Evolutionary conservation across 2,797 vertebrate species (phyloP), one percentile per base, ranked within the genome.

Genomic region (Hapalemur alaotrensis): DNA sequence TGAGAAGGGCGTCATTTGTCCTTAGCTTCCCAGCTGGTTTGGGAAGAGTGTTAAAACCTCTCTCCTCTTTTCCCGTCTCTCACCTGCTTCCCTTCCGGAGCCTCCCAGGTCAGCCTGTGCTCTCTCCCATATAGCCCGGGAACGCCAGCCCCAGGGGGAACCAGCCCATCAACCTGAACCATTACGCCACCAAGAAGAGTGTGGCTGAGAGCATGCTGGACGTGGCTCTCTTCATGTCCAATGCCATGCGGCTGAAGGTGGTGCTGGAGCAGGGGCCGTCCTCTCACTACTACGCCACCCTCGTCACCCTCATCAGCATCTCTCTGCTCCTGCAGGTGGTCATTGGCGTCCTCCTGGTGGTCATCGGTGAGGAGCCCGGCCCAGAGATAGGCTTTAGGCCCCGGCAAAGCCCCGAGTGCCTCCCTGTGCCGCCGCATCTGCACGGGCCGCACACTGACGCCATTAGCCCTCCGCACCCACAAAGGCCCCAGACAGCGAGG

Each of bases 161-260:
- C 76, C 97, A 95, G 5, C 97, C 97, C 0, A 98, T 98, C 98
- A 99, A 99, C 97, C 99, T 99, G 98, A 99, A 99, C 97, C 99
- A 99, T 69, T 99, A 99, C 0, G 99, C 99, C 6, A 99, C 99
- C 0, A 99, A 99, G 99, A 99, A 99, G 97, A 99, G 99, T 0
- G 99, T 99, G 65, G 99, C 99, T 0, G 99, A 99, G 97, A 99
- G 99, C 98, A 99, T 99, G 99, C 95, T 99, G 98, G 99, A 99
- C 0, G 98, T 99, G 94, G 99, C 99, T 0, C 98, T 99, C 48
- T 99, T 99, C 98, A 99, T 99, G 99, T 99, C 99, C 0, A 99
- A 99, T 0, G 99, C 99, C 95, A 98, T 99, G 0, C 99, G 99
- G 98, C 99, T 99, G 98, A 99, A 99, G 79, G 99, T 99, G 0